phyloP scores from a whole-genome alignment of 2,888 invertebrate genomes.

The Syrista parreyssii region DNA sequence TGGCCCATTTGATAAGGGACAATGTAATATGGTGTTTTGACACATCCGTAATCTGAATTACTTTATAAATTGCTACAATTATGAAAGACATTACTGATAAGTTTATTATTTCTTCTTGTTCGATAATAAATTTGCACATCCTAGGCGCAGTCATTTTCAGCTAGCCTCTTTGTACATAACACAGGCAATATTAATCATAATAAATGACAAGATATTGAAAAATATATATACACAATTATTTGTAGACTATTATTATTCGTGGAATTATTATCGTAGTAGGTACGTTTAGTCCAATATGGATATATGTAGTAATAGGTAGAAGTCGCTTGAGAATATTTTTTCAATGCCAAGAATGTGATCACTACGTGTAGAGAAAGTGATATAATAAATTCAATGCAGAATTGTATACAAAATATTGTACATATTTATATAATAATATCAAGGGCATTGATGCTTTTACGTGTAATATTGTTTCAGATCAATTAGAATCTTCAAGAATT shows the following conservation, averaged over 20 bases:
- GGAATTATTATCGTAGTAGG: not conserved
- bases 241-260: conserved; percentile 13
- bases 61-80: conserved; percentile 18
- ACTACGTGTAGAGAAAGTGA: conserved; percentile 31
- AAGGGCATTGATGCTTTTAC: not conserved
- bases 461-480: not conserved
- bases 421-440: conserved; percentile 1
- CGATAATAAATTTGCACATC: conserved; percentile 13
- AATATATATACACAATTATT: conserved; percentile 13
- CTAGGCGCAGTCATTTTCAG: conserved; percentile 24
- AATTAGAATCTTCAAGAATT: not conserved
- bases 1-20: not conserved
- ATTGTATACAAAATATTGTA: conserved; percentile 22
- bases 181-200: conserved; percentile 10
- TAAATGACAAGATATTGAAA: conserved; percentile 19
- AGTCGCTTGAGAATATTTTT: conserved; percentile 45
- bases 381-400: conserved; percentile 42
- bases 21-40: conserved; percentile 9
- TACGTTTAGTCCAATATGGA: not conserved
- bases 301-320: conserved; percentile 13
- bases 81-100: conserved; percentile 24
- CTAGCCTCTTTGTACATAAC: conserved; percentile 31
- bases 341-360: conserved; percentile 40
- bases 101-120: conserved; percentile 20
- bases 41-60: not conserved